These are phyloP conservation scores for Andinoacara biseriatus DNA, from an alignment of 2,113 vertebrate species.

Conservation along the genomic window DNA sequence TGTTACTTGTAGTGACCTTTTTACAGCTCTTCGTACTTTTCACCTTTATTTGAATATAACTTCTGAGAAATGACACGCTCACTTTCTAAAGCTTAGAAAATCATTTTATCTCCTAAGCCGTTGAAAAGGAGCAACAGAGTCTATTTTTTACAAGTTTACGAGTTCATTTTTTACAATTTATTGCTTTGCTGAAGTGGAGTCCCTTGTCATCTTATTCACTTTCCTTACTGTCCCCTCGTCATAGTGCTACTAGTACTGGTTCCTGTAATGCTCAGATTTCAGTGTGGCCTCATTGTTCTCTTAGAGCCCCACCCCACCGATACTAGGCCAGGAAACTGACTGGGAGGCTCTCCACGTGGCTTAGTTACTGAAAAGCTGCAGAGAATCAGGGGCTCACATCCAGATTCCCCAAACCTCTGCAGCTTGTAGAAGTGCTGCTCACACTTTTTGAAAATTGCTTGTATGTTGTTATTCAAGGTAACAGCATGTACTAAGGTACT, in stretches of 20 bases:
- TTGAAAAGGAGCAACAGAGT: no score
- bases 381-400: neutral
- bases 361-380: neutral
- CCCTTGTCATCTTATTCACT: neutral
- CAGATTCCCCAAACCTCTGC: neutral
- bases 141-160: no score
- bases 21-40: neutral
- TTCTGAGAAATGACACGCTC: neutral
- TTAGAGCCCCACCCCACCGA: neutral
- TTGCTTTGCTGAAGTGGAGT: no score
- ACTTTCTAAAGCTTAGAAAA: neutral
- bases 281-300: neutral
- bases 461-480: neutral
- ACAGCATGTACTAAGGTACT: neutral
- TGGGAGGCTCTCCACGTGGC: neutral
- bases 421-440: neutral
- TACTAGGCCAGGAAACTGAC: neutral
- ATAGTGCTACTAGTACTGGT: neutral
- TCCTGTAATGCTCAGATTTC: neutral
- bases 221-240: neutral
- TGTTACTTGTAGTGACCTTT: neutral
- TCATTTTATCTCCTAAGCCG: rapidly evolving
- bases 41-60: neutral
- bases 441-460: neutral
- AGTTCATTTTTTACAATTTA: no score